Percentiles rank a stretch among this genome's conserved stretches.
These are phyloP conservation scores for Cladopsammia gracilis DNA, from an alignment of 64 coral and sea anemone genomes.

Conservation along the genomic window DNA sequence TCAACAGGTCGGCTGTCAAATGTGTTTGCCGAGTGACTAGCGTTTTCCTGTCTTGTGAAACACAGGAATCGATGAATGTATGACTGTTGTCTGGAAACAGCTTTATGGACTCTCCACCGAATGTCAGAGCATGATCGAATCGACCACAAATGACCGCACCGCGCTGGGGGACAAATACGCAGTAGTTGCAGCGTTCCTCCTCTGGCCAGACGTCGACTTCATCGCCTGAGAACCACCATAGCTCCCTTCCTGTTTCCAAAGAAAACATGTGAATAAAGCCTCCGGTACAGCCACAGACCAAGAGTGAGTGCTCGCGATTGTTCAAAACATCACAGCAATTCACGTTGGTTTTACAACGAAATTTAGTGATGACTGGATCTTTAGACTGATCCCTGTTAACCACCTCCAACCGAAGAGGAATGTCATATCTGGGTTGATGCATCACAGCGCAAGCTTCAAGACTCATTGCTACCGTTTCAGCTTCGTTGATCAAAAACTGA, in stretches of 20 bases:
- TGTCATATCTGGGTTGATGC: conserved; percentile 23
- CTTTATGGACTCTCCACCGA: conserved; percentile 4
- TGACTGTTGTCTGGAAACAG: conserved; percentile 62
- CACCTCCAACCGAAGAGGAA: conserved; percentile 48
- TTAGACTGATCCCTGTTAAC: conserved; percentile 64
- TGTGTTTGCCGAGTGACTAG: conserved; percentile 60
- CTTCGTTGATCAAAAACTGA: conserved; percentile 55
- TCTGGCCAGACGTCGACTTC: conserved; percentile 64
- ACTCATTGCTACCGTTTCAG: conserved; percentile 27
- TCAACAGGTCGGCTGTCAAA: conserved; percentile 28
- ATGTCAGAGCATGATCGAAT: conserved; percentile 38
- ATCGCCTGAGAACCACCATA: conserved; percentile 24
- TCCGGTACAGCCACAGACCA: conserved; percentile 61
- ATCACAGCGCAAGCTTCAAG: conserved; percentile 34
- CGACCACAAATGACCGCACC: conserved; percentile 46
- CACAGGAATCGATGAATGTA: conserved; percentile 70
- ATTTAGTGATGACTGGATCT: conserved; percentile 60
- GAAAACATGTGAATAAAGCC: conserved; percentile 70
- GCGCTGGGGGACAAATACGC: conserved; percentile 63
- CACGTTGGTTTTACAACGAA: conserved; percentile 57
- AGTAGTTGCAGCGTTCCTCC: conserved; percentile 78
- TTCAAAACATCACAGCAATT: conserved; percentile 76
- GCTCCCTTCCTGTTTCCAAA: conserved; percentile 59
- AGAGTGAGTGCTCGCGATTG: background rate
- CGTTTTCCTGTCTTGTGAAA: conserved; percentile 54